These are phyloP conservation scores for Pollenia angustigena DNA, from an alignment of 2,888 invertebrate genomes.

Conservation along the genomic window DNA sequence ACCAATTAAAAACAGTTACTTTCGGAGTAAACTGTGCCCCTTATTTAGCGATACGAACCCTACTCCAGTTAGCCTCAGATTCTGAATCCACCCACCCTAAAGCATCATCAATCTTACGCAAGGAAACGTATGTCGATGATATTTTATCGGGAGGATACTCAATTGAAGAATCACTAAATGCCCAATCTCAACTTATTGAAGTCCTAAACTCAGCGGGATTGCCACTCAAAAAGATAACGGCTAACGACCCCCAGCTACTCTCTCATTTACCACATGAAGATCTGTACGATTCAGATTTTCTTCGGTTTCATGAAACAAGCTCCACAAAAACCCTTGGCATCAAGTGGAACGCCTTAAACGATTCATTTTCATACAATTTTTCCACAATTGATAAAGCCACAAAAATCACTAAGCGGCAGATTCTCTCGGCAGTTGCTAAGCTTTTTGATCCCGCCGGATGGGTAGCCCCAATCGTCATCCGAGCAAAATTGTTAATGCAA, in stretches of 20 bases:
- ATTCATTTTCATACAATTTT: constrained; percentile 22
- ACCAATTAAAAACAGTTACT: constrained; percentile 60
- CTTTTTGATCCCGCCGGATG: too few species aligned
- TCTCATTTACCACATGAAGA: constrained; percentile 1
- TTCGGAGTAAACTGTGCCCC: constrained; percentile 67
- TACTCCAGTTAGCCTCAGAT: constrained; percentile 54
- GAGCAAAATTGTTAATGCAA: constrained; percentile 9
- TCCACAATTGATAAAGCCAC: neutral
- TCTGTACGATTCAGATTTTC: constrained; percentile 12
- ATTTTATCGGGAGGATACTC: neutral
- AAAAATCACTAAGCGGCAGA: neutral
- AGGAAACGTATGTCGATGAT: constrained; percentile 4
- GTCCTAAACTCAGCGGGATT: neutral
- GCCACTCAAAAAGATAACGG: neutral
- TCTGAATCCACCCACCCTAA: constrained; percentile 41
- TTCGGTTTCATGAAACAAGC: neutral
- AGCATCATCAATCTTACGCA: constrained; percentile 24
- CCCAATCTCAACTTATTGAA: neutral
- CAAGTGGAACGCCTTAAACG: constrained; percentile 30
- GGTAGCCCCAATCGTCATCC: neutral
- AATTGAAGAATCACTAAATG: neutral
- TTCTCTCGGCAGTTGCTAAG: too few species aligned
- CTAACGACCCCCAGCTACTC: neutral
- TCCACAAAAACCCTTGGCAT: constrained; percentile 12
- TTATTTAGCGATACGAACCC: constrained; percentile 56